phyloP scores from a whole-genome alignment of 2,888 invertebrate species.

The Sesia bembeciformis region DNA sequence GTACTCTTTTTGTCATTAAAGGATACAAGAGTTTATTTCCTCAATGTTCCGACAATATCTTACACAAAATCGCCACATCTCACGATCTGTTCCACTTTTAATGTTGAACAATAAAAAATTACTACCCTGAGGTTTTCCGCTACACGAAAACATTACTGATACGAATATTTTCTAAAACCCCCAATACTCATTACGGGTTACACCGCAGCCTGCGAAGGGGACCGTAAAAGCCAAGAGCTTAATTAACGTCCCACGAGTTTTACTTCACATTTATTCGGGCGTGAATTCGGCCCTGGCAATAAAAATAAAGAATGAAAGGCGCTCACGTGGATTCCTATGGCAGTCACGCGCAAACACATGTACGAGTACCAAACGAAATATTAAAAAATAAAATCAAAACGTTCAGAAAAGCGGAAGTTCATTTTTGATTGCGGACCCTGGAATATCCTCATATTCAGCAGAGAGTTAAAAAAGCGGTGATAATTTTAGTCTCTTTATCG shows the following conservation, averaged over 20 bases:
- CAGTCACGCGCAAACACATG: constrained; percentile 4
- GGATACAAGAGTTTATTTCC: too few species aligned
- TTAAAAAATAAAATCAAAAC: not conserved
- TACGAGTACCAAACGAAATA: not conserved
- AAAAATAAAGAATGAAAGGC: constrained; percentile 59
- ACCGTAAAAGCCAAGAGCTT: constrained; percentile 61
- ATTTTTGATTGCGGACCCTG: too few species aligned
- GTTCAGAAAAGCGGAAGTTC: too few species aligned
- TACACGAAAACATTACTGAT: constrained; percentile 13
- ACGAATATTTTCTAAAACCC: constrained; percentile 13
- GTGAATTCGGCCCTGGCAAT: constrained; percentile 51
- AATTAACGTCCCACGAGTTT: constrained; percentile 49
- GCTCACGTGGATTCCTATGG: constrained; percentile 23
- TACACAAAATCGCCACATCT: too few species aligned
- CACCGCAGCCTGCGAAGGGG: constrained; percentile 31
- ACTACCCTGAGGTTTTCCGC: constrained; percentile 3
- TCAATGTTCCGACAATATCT: too few species aligned
- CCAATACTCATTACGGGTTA: constrained; percentile 40
- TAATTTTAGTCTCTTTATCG: too few species aligned
- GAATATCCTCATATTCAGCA: too few species aligned
- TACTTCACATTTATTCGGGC: constrained; percentile 57
- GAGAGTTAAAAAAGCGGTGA: too few species aligned
- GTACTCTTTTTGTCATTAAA: too few species aligned
- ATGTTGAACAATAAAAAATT: constrained; percentile 1
- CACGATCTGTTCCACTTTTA: not conserved